phyloP scores from a whole-genome alignment of 2,797 vertebrate species.

The Myripristis murdjan region DNA sequence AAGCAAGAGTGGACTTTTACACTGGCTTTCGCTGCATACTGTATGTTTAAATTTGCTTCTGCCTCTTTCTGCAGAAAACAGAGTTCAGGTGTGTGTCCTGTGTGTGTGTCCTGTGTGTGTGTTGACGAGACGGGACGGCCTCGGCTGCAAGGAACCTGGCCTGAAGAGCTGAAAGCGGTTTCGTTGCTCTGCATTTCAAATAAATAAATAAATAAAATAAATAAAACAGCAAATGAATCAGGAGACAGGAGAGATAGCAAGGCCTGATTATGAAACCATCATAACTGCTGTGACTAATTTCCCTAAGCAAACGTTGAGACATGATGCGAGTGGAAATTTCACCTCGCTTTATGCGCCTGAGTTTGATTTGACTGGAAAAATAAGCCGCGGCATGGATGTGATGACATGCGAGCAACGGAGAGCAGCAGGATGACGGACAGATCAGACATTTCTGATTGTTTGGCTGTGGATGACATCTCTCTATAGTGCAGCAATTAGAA shows the following conservation, averaged over 20 bases:
- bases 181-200: constrained; percentile 1
- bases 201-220: constrained; percentile 25
- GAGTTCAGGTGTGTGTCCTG: constrained; percentile 8
- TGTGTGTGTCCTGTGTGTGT: constrained; percentile 11
- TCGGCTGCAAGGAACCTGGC: constrained; percentile 1
- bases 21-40: constrained; percentile 17
- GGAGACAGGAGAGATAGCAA: constrained; percentile 18
- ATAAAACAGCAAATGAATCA: constrained; percentile 21
- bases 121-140: not conserved
- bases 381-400: too few relatives aligned
- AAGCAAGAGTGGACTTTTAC: constrained; percentile 8
- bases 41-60: not conserved
- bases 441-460: too few relatives aligned
- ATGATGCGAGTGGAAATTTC: not conserved
- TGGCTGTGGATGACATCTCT: too few relatives aligned
- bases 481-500: too few relatives aligned
- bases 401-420: too few relatives aligned
- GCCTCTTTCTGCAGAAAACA: constrained; percentile 3
- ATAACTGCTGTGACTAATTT: constrained; percentile 47
- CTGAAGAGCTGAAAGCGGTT: too few relatives aligned
- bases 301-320: constrained; percentile 33
- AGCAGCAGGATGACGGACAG: too few relatives aligned
- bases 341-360: too few relatives aligned
- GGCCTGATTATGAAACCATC: constrained; percentile 35
- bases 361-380: too few relatives aligned